Base-by-base conservation (phyloP, 2,888 invertebrate genomes). In the Lissonota sp. region DNA sequence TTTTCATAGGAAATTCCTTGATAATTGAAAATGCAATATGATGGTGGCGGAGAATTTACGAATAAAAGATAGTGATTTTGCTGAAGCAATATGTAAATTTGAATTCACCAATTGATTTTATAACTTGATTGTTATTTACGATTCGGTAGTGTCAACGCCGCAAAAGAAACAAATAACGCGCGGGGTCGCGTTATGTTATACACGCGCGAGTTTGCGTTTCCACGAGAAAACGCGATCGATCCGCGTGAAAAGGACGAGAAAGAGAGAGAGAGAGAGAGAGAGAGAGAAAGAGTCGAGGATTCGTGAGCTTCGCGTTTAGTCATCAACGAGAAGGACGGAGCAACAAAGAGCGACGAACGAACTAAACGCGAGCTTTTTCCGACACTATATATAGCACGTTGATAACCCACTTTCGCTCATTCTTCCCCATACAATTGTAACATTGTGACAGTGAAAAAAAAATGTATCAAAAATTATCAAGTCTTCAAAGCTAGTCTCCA, bases 391-490 rank as follows among this genome's bases (percentile, higher is more conserved):
- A 51, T 12, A 51, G 57, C 12, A 26, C 62, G 53, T 51, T 40
- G 63, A 71, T 81, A 81, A 77, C 74, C 77, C 64, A 78, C 81
- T 81, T 77, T 78, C 69, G 53, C 70, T 64, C 16, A 42, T 53
- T 44, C 37, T 49, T 16, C 42, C 8, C 53, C 4, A 0, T 44
- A 2, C 44, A 44, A 44, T 44, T 44, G 10, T 44, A 6, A 44
- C 10, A 8, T 44, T 10, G 44, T 4, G 44, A 4, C 44, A 44
- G 26, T 3, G 26, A 26, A 26, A 26, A 26, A 26, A 26, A 26
- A 26, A 26, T 1, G 1, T 10, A 44, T 6, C 44, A 44, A 44
- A 44, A 44, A 44, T 44, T 10, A 44, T 10, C 6, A 1, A 44
- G 51, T 26, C 1, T 16, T 3, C 4, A 55, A 55, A 55, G 6